Evolutionary conservation across 1,140 invertebrate species (phyloP), one percentile per base, ranked within the genome.

Genomic region (Zaprionus vittiger): DNA sequence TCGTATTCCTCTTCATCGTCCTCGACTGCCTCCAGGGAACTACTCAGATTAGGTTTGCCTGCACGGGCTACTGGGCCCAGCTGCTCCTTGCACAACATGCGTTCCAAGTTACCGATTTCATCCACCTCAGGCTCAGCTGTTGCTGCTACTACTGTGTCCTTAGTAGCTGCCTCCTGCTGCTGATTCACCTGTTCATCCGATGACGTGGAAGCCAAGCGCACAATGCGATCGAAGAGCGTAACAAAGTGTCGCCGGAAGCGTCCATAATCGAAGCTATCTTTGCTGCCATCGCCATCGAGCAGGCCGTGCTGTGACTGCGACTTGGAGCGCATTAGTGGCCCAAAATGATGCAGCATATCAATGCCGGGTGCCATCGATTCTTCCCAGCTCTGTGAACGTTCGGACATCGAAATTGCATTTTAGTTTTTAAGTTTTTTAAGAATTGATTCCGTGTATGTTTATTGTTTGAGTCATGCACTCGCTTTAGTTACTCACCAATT

Each of bases 291-390:
- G 38, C 64, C 72, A 28, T 89, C 84, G 28, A 89, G 64, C 26
- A 89, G 41, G 1, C 85, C 85, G 37, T 92, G 79, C 3, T 80
- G 80, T 1, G 79, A 81, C 5, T 66, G 74, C 4, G 85, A 89
- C 47, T 92, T 92, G 7, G 89, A 90, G 1, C 91, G 89, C 64
- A 76, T 87, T 1, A 93, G 62, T 1, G 92, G 91, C 14, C 92
- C 92, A 69, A 92, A 91, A 70, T 93, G 91, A 71, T 93, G 87
- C 52, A 93, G 64, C 89, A 92, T 92, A 80, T 92, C 91, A 28
- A 93, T 91, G 52, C 91, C 91, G 9, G 91, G 89, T 11, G 83
- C 83, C 83, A 91, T 91, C 24, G 90, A 91, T 81, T 92, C 92
- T 63, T 93, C 92, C 92, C 92, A 93, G 60, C 86, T 91, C 92